Evolutionary conservation across 2,797 vertebrate species (phyloP).

Genomic region (Acipenser ruthenus): DNA sequence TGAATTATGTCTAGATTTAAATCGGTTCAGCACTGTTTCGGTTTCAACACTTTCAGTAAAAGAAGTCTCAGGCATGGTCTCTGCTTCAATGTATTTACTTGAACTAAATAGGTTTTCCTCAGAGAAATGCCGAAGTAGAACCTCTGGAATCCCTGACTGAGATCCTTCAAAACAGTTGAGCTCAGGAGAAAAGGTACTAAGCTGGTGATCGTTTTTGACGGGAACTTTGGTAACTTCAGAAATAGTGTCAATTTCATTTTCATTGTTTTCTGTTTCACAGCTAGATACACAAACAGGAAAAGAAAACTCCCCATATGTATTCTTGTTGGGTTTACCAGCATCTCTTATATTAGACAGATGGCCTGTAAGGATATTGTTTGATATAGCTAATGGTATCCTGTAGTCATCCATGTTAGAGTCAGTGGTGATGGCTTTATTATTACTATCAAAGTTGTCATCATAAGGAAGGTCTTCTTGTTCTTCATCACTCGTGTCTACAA

Average conservation of each 20-base stretch:
- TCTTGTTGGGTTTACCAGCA: background rate
- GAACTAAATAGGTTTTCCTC: constrained; percentile 49
- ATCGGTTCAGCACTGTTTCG: constrained; percentile 37
- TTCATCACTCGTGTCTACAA: constrained; percentile 56
- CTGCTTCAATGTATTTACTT: constrained; percentile 58
- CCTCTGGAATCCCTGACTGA: constrained; percentile 45
- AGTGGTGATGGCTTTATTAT: background rate
- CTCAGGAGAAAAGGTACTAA: constrained; percentile 3
- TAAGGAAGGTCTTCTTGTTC: constrained; percentile 74
- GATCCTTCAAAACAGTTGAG: constrained; percentile 9
- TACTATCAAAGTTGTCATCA: constrained; percentile 44
- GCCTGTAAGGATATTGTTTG: background rate
- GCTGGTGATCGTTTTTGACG: constrained; percentile 1
- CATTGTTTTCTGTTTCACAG: background rate
- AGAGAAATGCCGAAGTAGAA: constrained; percentile 64
- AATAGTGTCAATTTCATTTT: constrained; percentile 10
- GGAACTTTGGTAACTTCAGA: constrained; percentile 12
- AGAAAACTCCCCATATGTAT: background rate
- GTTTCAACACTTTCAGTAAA: constrained; percentile 60
- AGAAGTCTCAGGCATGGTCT: constrained; percentile 76
- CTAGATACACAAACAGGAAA: background rate
- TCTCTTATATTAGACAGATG: background rate
- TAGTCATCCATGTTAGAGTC: background rate
- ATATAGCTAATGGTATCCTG: constrained; percentile 1
- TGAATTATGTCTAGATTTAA: background rate